Evolutionary conservation across 1,140 invertebrate species (phyloP).

Genomic region (Neotoxoptera formosana): DNA sequence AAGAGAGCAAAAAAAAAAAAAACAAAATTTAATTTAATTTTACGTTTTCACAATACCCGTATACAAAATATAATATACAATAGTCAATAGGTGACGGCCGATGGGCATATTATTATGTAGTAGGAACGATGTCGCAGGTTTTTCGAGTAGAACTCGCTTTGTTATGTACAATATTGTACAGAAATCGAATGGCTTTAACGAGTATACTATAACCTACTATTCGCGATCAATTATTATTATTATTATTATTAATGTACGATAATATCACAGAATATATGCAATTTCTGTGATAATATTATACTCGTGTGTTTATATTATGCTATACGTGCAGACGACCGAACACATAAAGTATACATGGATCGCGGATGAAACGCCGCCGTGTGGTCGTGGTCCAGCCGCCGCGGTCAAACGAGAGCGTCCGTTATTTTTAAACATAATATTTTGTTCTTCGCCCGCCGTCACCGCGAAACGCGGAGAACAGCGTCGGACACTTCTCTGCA

Average conservation of each 20-base stretch:
- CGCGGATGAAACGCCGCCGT: too few relatives aligned
- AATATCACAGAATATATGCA: too few relatives aligned
- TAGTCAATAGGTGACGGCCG: too few relatives aligned
- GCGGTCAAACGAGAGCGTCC: conserved; percentile 9
- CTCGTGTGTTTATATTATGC: neutral
- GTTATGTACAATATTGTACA: neutral
- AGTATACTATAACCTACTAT: too few relatives aligned
- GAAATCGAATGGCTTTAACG: neutral
- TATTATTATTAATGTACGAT: too few relatives aligned
- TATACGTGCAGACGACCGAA: too few relatives aligned
- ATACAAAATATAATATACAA: neutral
- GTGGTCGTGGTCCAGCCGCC: too few relatives aligned
- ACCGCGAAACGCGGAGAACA: neutral
- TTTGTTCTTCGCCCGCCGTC: neutral
- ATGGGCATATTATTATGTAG: neutral
- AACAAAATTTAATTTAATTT: conserved; percentile 2
- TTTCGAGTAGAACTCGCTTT: neutral
- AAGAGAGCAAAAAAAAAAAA: neutral
- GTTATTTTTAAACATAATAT: conserved; percentile 12
- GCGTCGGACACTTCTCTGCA: neutral
- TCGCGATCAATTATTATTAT: neutral
- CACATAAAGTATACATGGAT: neutral
- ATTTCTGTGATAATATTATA: too few relatives aligned
- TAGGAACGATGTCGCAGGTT: neutral
- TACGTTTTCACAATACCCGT: neutral